phyloP scores from a whole-genome alignment of 2,113 vertebrate species.

The Sorex fumeus region DNA sequence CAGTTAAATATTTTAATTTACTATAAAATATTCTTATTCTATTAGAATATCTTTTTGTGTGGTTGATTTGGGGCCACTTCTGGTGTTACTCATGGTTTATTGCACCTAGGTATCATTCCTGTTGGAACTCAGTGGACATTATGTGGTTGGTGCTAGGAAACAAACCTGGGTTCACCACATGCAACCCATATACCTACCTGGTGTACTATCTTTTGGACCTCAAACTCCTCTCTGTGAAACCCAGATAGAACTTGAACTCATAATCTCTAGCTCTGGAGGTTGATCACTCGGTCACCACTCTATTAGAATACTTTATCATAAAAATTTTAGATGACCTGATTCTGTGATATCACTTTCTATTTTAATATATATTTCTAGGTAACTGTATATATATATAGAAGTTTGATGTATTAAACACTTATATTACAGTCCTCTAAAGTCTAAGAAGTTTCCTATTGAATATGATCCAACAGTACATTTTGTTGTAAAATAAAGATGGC shows the following conservation, averaged over 20 bases:
- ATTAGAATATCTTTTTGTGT: background rate
- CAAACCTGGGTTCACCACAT: too few species aligned
- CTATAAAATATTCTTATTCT: slow-evolving; percentile 10
- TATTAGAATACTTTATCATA: background rate
- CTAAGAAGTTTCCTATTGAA: background rate
- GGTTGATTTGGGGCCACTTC: too few species aligned
- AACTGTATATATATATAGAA: background rate
- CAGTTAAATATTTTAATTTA: background rate
- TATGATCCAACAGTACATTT: background rate
- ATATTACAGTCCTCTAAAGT: background rate
- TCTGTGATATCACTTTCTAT: background rate
- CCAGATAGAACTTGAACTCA: too few species aligned
- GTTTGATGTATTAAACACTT: background rate
- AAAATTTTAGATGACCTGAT: background rate
- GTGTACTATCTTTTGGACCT: too few species aligned
- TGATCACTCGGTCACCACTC: too few species aligned
- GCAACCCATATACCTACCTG: too few species aligned
- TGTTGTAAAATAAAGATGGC: background rate
- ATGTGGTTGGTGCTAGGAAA: too few species aligned
- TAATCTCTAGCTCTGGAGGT: too few species aligned
- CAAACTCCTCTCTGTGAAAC: too few species aligned
- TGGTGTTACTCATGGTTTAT: too few species aligned
- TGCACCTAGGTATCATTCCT: too few species aligned
- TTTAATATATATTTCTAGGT: background rate
- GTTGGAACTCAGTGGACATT: too few species aligned